phyloP scores from a whole-genome alignment of 2,888 invertebrate species.

The Lepidocyrtinus sp. region DNA sequence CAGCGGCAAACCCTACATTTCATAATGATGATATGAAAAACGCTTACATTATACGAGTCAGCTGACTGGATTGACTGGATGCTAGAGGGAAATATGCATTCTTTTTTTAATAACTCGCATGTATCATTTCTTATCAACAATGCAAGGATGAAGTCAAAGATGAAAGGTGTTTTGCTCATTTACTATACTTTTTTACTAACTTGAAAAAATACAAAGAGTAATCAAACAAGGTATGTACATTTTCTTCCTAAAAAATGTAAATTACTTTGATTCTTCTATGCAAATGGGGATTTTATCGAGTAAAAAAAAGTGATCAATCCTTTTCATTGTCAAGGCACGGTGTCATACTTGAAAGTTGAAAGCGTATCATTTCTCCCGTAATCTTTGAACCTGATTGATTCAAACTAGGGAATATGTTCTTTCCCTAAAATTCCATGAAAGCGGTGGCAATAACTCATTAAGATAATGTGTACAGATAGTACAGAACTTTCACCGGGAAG shows the following conservation, averaged over 20 bases:
- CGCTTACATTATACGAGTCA: not conserved
- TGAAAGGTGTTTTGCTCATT: not conserved
- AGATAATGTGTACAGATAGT: constrained; percentile 10
- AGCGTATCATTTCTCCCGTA: not conserved
- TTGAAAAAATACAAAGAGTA: not conserved
- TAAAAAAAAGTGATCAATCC: constrained; percentile 46
- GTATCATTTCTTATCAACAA: not conserved
- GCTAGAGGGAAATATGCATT: not conserved
- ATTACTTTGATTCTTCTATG: constrained; percentile 18
- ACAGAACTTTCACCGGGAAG: not conserved
- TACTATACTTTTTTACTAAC: not conserved
- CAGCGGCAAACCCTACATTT: constrained; percentile 16
- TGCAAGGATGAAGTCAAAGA: not conserved
- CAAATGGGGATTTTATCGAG: not conserved
- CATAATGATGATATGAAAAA: constrained; percentile 14
- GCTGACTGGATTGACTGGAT: not conserved
- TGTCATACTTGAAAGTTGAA: constrained; percentile 2
- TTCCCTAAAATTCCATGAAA: not conserved
- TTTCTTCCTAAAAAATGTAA: not conserved
- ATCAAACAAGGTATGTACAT: not conserved
- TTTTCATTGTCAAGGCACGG: constrained; percentile 35
- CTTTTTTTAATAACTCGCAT: not conserved
- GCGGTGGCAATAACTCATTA: constrained; percentile 31
- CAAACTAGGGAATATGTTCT: not conserved
- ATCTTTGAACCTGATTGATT: not conserved